Percentiles rank a stretch among this genome's conserved stretches.
These are phyloP conservation scores for Bagarius yarrelli DNA, from an alignment of 2,113 vertebrate genomes.

Conservation along the genomic window DNA sequence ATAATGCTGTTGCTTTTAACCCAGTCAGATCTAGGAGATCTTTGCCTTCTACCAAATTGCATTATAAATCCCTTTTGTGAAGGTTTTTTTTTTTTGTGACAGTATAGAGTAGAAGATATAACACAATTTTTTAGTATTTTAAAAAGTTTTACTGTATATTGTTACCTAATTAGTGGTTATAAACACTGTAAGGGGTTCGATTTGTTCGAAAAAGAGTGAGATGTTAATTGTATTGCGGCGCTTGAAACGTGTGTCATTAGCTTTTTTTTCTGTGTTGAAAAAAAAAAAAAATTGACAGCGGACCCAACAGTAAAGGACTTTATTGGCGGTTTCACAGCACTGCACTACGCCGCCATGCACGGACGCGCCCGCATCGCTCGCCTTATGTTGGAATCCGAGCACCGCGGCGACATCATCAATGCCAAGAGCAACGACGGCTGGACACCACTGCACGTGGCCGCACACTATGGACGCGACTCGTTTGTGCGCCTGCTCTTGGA, in stretches of 20 bases:
- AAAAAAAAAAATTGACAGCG: constrained; percentile 65
- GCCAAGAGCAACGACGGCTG: constrained; percentile 98
- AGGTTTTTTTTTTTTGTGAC: background rate
- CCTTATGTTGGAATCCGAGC: constrained; percentile 92
- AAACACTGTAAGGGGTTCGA: background rate
- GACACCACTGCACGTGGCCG: constrained; percentile 96
- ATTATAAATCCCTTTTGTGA: no score
- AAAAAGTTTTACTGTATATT: background rate
- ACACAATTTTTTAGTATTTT: background rate
- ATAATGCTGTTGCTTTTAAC: no score
- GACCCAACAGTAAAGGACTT: constrained; percentile 97
- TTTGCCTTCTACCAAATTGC: background rate
- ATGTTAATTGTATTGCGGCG: background rate
- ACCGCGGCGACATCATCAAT: constrained; percentile 91
- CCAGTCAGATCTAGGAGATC: no score
- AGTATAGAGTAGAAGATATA: background rate
- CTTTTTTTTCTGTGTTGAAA: background rate
- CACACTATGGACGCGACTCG: constrained; percentile 94
- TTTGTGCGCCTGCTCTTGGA: constrained; percentile 95
- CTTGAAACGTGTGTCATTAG: background rate
- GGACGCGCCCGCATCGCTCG: constrained; percentile 93
- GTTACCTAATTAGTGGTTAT: background rate
- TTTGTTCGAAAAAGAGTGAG: no score
- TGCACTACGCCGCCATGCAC: constrained; percentile 98
- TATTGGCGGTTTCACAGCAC: constrained; percentile 96